These are phyloP conservation scores for Tachysurus vachellii DNA, from an alignment of 2,113 vertebrate genomes.

Conservation along the genomic window DNA sequence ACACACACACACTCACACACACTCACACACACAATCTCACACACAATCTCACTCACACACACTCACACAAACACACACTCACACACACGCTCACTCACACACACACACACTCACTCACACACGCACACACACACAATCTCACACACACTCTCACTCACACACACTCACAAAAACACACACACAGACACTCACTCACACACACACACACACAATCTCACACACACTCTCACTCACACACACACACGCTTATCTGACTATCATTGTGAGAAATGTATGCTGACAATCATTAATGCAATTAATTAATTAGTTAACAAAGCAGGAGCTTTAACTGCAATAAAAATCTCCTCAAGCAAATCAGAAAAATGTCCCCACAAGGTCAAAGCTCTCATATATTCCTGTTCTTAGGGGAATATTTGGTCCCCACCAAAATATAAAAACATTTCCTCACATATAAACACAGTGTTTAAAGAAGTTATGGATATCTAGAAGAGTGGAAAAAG, in stretches of 20 bases:
- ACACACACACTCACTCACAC: no score
- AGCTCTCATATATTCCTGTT: background rate
- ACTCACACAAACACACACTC: no score
- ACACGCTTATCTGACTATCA: background rate
- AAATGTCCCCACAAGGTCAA: background rate
- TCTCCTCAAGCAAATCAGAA: background rate
- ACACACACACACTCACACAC: no score
- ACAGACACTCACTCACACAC: no score
- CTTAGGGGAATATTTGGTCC: background rate
- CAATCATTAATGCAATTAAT: background rate
- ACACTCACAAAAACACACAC: no score
- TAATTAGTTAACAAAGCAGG: background rate
- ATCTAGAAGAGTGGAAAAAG: background rate
- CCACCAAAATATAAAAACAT: background rate
- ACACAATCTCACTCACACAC: no score
- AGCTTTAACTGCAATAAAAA: background rate
- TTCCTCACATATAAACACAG: background rate
- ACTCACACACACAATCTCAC: no score
- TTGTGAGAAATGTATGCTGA: background rate
- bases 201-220: background rate
- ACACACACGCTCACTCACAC: no score
- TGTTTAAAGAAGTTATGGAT: conserved; percentile 6
- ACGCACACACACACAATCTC: no score
- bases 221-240: conserved; percentile 7
- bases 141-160: no score